Evolutionary conservation across 2,797 vertebrate species (phyloP).

Genomic region (Poecilia gillii): DNA sequence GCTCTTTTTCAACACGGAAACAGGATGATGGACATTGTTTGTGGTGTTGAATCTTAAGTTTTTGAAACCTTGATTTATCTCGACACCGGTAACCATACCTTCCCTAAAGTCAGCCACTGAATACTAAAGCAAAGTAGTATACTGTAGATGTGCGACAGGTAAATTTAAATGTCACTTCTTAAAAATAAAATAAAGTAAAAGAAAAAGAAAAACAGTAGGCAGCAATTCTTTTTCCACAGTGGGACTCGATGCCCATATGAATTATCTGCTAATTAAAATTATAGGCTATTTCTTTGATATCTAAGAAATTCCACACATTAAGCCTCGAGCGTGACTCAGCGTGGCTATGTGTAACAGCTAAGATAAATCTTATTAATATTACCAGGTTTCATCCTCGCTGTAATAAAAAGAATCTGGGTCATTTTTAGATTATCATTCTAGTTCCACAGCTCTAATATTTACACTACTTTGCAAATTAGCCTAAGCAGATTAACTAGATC

Average conservation of each 20-base stretch:
- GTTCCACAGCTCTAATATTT: constrained; percentile 1
- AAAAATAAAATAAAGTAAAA: background rate
- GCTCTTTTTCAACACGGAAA: background rate
- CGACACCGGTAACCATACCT: no score
- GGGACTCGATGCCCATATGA: background rate
- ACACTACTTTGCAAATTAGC: constrained; percentile 3
- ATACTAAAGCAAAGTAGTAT: background rate
- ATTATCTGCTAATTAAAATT: background rate
- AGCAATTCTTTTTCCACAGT: background rate
- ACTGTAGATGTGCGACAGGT: background rate
- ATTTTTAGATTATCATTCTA: background rate
- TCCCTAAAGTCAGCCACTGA: no score
- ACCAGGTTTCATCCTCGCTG: background rate
- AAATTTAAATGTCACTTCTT: background rate
- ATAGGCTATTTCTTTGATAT: background rate
- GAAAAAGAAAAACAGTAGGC: background rate
- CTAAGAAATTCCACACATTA: background rate
- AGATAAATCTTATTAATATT: background rate
- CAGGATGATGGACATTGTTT: background rate
- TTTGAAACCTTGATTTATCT: no score
- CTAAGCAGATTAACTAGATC: constrained; percentile 19
- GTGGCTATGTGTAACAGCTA: background rate
- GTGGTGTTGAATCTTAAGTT: no score
- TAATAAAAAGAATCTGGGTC: background rate
- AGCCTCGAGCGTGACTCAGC: background rate